Evolutionary conservation across 2,888 invertebrate genomes (phyloP).

Genomic region (Conomelus anceps): DNA sequence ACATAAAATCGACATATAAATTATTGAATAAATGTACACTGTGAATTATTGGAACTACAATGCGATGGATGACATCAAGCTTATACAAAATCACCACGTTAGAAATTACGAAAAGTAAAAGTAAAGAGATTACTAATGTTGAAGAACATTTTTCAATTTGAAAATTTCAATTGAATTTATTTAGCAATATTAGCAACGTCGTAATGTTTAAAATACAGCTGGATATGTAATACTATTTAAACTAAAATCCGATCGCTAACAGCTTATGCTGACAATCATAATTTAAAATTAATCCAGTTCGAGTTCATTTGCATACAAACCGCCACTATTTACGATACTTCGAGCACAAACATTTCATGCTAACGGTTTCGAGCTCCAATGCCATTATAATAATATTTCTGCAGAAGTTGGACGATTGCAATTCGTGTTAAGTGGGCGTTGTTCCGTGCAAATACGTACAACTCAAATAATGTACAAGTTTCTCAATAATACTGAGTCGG

Average conservation of each 20-base stretch:
- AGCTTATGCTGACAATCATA: not conserved
- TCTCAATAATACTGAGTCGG: too few relatives aligned
- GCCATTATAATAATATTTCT: not conserved
- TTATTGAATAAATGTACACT: too few relatives aligned
- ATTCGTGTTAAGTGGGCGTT: not conserved
- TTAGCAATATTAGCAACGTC: not conserved
- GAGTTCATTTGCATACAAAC: not conserved
- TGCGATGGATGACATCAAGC: too few relatives aligned
- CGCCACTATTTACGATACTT: not conserved
- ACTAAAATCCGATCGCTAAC: not conserved
- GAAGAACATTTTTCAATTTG: too few relatives aligned
- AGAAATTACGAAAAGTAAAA: too few relatives aligned
- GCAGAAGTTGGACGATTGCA: not conserved
- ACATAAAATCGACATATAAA: too few relatives aligned
- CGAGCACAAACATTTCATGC: not conserved
- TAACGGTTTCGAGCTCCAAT: not conserved
- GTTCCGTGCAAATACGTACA: not conserved
- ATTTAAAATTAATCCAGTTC: not conserved
- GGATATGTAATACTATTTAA: not conserved
- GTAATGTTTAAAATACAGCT: not conserved
- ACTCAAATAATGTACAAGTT: not conserved
- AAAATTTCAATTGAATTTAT: too few relatives aligned
- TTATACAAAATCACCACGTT: too few relatives aligned
- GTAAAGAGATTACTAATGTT: too few relatives aligned
- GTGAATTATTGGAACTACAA: too few relatives aligned